Percentiles rank a stretch among this genome's conserved stretches.
These are phyloP conservation scores for Patella depressa DNA, from an alignment of 2,888 invertebrate species.

Conservation along the genomic window DNA sequence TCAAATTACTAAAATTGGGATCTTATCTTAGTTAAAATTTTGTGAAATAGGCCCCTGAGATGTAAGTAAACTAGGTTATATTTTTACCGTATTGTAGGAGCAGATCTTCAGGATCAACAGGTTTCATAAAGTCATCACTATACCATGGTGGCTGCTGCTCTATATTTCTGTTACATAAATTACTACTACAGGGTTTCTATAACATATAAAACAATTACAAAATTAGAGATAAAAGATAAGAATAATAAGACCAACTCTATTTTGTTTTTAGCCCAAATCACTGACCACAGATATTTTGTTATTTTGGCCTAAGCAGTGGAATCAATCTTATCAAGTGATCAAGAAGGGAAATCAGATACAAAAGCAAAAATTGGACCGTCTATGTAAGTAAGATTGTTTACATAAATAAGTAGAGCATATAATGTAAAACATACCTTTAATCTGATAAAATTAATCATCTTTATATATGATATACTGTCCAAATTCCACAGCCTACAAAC, in stretches of 20 bases:
- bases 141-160: slow-evolving; percentile 43
- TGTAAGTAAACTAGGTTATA: too few species aligned
- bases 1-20: too few species aligned
- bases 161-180: background rate
- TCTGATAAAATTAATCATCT: slow-evolving; percentile 67
- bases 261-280: too few species aligned
- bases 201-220: background rate
- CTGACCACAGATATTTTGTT: too few species aligned
- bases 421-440: slow-evolving; percentile 45
- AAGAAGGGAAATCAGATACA: too few species aligned
- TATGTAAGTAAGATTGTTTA: too few species aligned
- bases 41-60: too few species aligned
- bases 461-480: slow-evolving; percentile 67
- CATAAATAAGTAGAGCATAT: too few species aligned
- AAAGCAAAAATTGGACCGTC: too few species aligned
- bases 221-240: background rate
- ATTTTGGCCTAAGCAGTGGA: too few species aligned
- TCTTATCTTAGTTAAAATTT: too few species aligned
- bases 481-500: slow-evolving; percentile 45
- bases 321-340: too few species aligned
- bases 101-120: slow-evolving; percentile 51
- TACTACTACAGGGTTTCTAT: background rate
- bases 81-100: slow-evolving; percentile 57
- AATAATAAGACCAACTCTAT: background rate
- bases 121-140: slow-evolving; percentile 54